Conservation (phyloP, 2,888 invertebrate genomes). For the Chorisops tibialis region DNA sequence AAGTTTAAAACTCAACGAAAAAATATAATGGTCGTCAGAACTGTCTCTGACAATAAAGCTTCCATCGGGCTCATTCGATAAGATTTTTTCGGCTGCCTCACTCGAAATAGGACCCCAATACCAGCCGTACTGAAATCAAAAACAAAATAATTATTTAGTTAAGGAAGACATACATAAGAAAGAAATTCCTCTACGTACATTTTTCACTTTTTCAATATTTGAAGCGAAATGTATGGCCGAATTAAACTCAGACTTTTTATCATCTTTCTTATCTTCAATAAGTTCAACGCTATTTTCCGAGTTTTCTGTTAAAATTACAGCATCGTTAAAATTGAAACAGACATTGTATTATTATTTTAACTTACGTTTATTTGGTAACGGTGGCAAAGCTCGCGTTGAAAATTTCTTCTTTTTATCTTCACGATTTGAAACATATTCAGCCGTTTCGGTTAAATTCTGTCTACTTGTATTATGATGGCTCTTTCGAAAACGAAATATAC, state of each 20-base stretch:
- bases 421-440: constrained; percentile 37
- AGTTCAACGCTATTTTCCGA: constrained; percentile 2
- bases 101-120: constrained; percentile 94
- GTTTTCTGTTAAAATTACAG: background rate
- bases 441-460: constrained; percentile 35
- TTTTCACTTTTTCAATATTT: constrained; percentile 90
- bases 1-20: constrained; percentile 87
- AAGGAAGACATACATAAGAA: constrained; percentile 17
- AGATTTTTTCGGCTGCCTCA: constrained; percentile 85
- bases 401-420: constrained; percentile 56
- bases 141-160: constrained; percentile 20
- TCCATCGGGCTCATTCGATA: constrained; percentile 88
- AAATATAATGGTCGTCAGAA: constrained; percentile 92
- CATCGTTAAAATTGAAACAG: background rate
- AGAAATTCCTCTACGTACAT: constrained; percentile 62
- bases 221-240: constrained; percentile 77
- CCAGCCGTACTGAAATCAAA: constrained; percentile 76
- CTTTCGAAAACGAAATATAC: constrained; percentile 72
- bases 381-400: constrained; percentile 65
- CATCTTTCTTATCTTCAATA: constrained; percentile 35
- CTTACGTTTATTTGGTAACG: constrained; percentile 58
- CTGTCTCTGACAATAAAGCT: constrained; percentile 92
- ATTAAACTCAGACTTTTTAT: constrained; percentile 45
- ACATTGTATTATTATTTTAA: background rate
- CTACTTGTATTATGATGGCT: constrained; percentile 44